phyloP scores from a whole-genome alignment of 2,888 invertebrate species.

The Tinea trinotella region DNA sequence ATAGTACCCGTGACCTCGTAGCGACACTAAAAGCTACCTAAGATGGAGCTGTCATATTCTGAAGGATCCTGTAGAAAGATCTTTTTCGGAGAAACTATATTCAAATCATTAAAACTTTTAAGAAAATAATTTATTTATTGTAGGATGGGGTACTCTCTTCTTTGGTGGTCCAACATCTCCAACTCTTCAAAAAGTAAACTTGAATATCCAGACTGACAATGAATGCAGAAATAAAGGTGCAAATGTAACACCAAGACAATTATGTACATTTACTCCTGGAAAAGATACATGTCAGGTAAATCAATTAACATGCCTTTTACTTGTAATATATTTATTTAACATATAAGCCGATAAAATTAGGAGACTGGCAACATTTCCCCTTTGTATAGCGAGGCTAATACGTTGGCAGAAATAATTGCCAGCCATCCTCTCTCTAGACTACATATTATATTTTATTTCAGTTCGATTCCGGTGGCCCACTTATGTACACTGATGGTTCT shows the following conservation, averaged over 20 bases:
- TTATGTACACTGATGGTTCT: constrained; percentile 47
- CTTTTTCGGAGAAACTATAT: too few species aligned
- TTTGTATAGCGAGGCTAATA: too few species aligned
- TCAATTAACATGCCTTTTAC: too few species aligned
- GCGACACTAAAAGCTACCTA: too few species aligned
- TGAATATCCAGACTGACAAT: constrained; percentile 41
- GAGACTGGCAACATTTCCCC: too few species aligned
- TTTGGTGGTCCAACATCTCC: constrained; percentile 51
- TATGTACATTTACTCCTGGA: constrained; percentile 43
- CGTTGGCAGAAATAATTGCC: too few species aligned
- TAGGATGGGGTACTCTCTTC: constrained; percentile 66
- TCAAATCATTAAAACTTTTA: neutral
- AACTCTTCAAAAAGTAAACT: constrained; percentile 45
- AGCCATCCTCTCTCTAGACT: too few species aligned
- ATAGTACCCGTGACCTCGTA: too few species aligned
- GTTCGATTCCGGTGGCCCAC: constrained; percentile 59
- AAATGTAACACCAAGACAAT: constrained; percentile 25
- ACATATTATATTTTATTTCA: constrained; percentile 26
- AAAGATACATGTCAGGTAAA: constrained; percentile 60
- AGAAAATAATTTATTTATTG: constrained; percentile 21
- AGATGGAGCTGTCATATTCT: too few species aligned
- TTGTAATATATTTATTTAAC: too few species aligned
- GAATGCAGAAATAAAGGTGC: constrained; percentile 37
- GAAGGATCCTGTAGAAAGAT: too few species aligned
- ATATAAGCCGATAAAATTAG: too few species aligned